Evolutionary conservation across 30 jellyfish, hydroid and myxozoan genomes (phyloP), one percentile per base, ranked within the genome.

Genomic region (Nemopilema nomurai): DNA sequence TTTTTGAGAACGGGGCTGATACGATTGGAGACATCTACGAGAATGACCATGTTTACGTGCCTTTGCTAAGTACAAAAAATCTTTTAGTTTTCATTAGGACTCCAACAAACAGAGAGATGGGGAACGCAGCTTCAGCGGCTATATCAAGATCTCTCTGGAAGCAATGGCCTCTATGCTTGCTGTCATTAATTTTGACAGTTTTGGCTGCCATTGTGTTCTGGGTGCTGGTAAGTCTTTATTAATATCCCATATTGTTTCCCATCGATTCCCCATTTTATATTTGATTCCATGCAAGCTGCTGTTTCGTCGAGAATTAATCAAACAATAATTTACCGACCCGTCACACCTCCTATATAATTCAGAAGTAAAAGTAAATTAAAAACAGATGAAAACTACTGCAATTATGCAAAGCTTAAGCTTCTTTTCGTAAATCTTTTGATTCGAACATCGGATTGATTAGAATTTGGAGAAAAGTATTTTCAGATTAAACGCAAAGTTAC

Each of bases 151-250:
- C 91, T 20, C 30, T 83, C 22, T 70, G 66, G 80, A 67, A 71
- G 51, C 91, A 83, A 33, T 83, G 33, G 33, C 85, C 91, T 19
- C 29, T 28, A 29, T 71, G 70, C 13, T n/a, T 83, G 81, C 31
- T 83, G 18, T 63, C 80, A 49, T 19, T 80, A n/a, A 6, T 72
- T 4, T 41, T 83, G 50, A 53, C 73, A n/a, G 18, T 83, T 21
- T 18, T 83, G 30, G 86, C 91, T 71, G 91, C 80, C 26, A 83
- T 83, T 32, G 32, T 83, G 22, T 83, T 69, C 50, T 83, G 91
- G 91, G 26, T 72, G 8, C 31, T 83, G 67, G 91, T 83, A 64
- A 71, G 91, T 53, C 57, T 41, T 41, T 41, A 3, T 13, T 3
- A 41, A 13, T 41, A 41, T 6, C 57, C 57, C 6, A 41, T 3